Percentiles rank a stretch among this genome's conserved stretches.
Conservation (phyloP, 2,888 invertebrate genomes). For the Agapostemon virescens region DNA sequence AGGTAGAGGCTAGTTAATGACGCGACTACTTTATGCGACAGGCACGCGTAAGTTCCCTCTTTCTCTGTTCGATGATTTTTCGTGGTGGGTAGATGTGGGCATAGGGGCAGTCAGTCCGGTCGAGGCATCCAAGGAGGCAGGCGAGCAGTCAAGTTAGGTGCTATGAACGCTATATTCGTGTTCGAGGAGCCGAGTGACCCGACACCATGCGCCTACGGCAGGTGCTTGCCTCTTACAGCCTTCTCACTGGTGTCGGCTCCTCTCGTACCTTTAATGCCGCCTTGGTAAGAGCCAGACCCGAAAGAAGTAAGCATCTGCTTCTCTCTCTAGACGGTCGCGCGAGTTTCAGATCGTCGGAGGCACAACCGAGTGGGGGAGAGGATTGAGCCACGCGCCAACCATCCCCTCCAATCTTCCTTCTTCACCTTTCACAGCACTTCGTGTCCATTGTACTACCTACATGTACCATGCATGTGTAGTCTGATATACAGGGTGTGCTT, state of each 20-base stretch:
- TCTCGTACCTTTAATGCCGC: slow-evolving; percentile 67
- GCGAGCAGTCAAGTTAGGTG: slow-evolving; percentile 54
- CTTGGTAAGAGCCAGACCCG: slow-evolving; percentile 63
- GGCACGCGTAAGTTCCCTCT: slow-evolving; percentile 49
- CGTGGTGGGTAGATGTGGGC: slow-evolving; percentile 69
- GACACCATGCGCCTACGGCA: slow-evolving; percentile 71
- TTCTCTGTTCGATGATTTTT: slow-evolving; percentile 62
- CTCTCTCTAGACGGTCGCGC: slow-evolving; percentile 53
- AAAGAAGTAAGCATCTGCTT: slow-evolving; percentile 68
- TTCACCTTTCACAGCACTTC: slow-evolving; percentile 41
- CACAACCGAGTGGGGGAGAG: slow-evolving; percentile 53
- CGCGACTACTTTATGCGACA: slow-evolving; percentile 62
- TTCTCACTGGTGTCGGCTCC: slow-evolving; percentile 67
- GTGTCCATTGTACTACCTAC: background rate
- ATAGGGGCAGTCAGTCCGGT: slow-evolving; percentile 69
- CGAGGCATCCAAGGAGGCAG: slow-evolving; percentile 32
- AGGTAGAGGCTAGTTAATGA: slow-evolving; percentile 51
- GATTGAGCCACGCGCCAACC: slow-evolving; percentile 76
- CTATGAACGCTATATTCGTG: slow-evolving; percentile 62
- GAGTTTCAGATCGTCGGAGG: slow-evolving; percentile 54
- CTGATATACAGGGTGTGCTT: background rate
- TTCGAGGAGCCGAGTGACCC: slow-evolving; percentile 55
- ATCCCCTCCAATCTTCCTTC: slow-evolving; percentile 68
- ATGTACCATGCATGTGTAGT: background rate
- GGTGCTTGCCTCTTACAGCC: slow-evolving; percentile 72